These are phyloP conservation scores for Cantharis rufa DNA, from an alignment of 2,888 invertebrate genomes.

Conservation along the genomic window DNA sequence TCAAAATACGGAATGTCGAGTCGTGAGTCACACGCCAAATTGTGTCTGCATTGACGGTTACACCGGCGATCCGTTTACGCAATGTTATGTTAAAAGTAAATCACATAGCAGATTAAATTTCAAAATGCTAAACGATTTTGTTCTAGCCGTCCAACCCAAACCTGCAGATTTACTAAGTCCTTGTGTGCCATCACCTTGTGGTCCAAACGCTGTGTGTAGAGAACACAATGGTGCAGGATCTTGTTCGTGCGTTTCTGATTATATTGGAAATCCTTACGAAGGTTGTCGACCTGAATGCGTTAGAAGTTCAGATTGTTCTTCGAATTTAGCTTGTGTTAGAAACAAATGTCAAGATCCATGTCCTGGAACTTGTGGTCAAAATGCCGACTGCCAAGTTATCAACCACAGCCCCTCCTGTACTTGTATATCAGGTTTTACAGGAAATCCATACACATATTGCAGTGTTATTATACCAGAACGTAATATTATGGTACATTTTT, in stretches of 20 bases:
- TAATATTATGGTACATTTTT: constrained; percentile 23
- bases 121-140: not conserved
- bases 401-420: constrained; percentile 69
- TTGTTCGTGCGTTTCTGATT: constrained; percentile 63
- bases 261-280: constrained; percentile 68
- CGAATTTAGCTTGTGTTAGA: constrained; percentile 68
- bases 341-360: constrained; percentile 68
- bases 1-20: constrained; percentile 60
- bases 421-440: constrained; percentile 64
- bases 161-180: constrained; percentile 52
- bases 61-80: constrained; percentile 63
- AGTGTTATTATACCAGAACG: constrained; percentile 45
- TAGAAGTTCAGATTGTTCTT: constrained; percentile 67
- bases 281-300: constrained; percentile 68
- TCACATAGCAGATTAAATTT: not conserved
- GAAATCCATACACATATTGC: constrained; percentile 65
- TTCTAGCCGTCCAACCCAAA: constrained; percentile 12
- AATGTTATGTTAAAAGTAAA: constrained; percentile 47
- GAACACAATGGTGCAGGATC: constrained; percentile 58
- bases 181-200: constrained; percentile 69
- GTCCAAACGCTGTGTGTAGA: constrained; percentile 65
- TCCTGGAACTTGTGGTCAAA: constrained; percentile 66
- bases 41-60: constrained; percentile 63
- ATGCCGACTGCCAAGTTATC: constrained; percentile 67
- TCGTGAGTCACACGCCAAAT: constrained; percentile 62